Conservation (phyloP, 2,888 invertebrate species). For the Eupithecia tripunctaria region DNA sequence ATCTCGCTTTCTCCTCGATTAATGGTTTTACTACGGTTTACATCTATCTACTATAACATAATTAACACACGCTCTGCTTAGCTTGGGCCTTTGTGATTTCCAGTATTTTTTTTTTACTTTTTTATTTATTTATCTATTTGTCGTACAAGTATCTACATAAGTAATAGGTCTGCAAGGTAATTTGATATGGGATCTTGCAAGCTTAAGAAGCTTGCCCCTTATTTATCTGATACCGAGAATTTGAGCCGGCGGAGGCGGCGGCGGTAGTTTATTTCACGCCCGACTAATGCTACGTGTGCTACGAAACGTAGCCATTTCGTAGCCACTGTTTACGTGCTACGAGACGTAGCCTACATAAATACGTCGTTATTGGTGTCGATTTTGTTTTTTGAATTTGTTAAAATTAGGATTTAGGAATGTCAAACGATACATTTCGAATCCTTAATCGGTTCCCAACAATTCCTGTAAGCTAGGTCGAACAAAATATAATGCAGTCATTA, state of each 20-base stretch:
- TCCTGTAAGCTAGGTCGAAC: too few species aligned
- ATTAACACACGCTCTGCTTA: too few species aligned
- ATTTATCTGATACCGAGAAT: conserved; percentile 1
- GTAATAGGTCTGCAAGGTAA: background rate
- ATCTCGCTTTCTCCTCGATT: background rate
- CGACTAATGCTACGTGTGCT: background rate
- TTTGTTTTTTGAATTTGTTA: too few species aligned
- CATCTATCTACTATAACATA: too few species aligned
- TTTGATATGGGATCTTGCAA: background rate
- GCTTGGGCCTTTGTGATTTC: too few species aligned
- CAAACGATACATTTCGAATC: too few species aligned
- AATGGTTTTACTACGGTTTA: background rate
- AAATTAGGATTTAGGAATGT: too few species aligned
- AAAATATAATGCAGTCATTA: too few species aligned
- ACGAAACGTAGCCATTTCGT: background rate
- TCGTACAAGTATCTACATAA: background rate
- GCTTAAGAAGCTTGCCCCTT: background rate
- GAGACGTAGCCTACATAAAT: background rate
- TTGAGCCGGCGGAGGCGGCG: background rate
- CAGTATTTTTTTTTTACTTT: too few species aligned
- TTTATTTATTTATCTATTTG: too few species aligned
- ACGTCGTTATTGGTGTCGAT: too few species aligned
- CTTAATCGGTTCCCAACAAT: too few species aligned
- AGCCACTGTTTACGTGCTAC: background rate
- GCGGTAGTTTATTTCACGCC: background rate